Percentiles rank a stretch among this genome's conserved stretches.
phyloP scores from a whole-genome alignment of 2,888 invertebrate species.

The Ernsta delagoae region DNA sequence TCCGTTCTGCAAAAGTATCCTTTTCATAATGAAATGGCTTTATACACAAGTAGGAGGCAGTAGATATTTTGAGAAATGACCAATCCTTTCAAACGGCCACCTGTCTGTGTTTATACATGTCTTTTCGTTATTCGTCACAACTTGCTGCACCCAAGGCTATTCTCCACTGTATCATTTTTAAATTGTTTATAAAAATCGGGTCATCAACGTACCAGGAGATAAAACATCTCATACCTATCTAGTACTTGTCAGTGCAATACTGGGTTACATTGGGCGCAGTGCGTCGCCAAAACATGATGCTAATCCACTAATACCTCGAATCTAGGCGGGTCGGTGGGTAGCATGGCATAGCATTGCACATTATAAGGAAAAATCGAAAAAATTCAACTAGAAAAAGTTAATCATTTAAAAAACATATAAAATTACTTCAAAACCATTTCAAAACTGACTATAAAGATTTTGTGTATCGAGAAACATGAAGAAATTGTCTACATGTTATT shows the following conservation, averaged over 20 bases:
- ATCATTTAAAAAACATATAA: too few relatives aligned
- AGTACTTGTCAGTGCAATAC: slow-evolving; percentile 48
- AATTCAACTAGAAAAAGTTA: not conserved
- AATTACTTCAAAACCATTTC: too few relatives aligned
- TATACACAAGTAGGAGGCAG: not conserved
- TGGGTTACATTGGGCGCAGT: slow-evolving; percentile 46
- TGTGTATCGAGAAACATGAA: too few relatives aligned
- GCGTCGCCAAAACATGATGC: slow-evolving; percentile 61
- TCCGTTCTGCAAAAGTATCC: too few relatives aligned
- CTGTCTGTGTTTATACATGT: not conserved
- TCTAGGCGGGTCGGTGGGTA: slow-evolving; percentile 27
- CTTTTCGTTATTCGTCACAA: slow-evolving; percentile 3
- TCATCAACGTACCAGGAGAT: slow-evolving; percentile 46
- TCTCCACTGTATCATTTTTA: not conserved
- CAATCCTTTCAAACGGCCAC: not conserved
- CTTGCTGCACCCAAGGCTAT: not conserved
- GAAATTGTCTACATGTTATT: too few relatives aligned
- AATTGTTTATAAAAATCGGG: slow-evolving; percentile 43
- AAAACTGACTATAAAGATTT: too few relatives aligned
- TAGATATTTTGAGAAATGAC: not conserved
- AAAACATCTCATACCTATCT: slow-evolving; percentile 4
- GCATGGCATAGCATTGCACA: not conserved
- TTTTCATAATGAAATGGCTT: not conserved
- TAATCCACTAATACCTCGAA: slow-evolving; percentile 50
- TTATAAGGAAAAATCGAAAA: not conserved